Percentiles rank a stretch among this genome's conserved stretches.
Evolutionary conservation across 2,113 vertebrate species (phyloP).

Genomic region (Lagopus muta): DNA sequence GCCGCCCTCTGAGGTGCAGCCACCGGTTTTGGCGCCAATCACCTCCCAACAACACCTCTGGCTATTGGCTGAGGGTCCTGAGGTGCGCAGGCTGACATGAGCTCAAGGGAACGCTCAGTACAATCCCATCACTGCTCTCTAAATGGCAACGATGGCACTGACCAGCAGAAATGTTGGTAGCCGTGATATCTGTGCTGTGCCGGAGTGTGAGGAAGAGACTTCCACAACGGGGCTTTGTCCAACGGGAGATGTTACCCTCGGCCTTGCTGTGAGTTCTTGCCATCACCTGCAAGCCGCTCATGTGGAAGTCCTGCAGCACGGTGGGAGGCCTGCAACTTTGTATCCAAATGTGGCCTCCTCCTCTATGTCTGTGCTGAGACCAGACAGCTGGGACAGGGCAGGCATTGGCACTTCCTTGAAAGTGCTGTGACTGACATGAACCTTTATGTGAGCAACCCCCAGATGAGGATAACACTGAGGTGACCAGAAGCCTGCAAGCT

Average conservation of each 20-base stretch:
- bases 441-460: not conserved
- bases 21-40: not conserved
- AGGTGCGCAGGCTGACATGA: not conserved
- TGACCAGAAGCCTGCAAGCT: not conserved
- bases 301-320: not conserved
- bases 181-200: not conserved
- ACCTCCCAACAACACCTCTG: not conserved
- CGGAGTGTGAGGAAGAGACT: not conserved
- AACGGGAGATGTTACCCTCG: not conserved
- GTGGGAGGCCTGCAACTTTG: not conserved
- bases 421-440: accelerated
- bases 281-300: accelerated
- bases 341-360: not conserved
- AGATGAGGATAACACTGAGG: not conserved
- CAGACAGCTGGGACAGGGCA: not conserved
- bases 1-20: not conserved
- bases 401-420: not conserved
- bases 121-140: not conserved
- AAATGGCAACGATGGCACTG: not conserved
- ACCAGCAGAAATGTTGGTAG: not conserved
- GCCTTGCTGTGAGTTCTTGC: not conserved
- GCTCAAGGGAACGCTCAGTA: not conserved
- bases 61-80: accelerated
- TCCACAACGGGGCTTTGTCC: not conserved
- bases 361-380: accelerated